Evolutionary conservation across 1,140 invertebrate species (phyloP).

Genomic region (Drosophila aff.): DNA sequence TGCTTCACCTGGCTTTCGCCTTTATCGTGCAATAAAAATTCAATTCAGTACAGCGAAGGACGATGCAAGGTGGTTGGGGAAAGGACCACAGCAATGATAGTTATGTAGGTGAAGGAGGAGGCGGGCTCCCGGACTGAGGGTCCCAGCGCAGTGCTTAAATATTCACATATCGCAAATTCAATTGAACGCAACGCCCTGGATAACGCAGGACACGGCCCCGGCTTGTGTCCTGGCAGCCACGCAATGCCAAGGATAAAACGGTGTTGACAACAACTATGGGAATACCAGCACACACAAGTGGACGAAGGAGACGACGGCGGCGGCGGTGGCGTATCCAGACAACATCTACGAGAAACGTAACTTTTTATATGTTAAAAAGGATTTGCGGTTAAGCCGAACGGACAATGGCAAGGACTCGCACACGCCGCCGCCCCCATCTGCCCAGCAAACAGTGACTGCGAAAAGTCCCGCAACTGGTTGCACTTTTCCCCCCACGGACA

Average conservation of each 20-base stretch:
- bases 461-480: constrained; percentile 68
- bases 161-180: constrained; percentile 84
- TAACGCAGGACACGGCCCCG: constrained; percentile 61
- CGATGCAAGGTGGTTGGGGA: not conserved
- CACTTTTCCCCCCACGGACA: constrained; percentile 39
- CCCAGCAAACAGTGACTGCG: constrained; percentile 18
- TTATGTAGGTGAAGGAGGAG: constrained; percentile 57
- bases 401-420: constrained; percentile 64
- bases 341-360: constrained; percentile 67
- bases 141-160: constrained; percentile 81
- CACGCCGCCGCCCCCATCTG: not conserved
- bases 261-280: constrained; percentile 83
- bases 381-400: constrained; percentile 81
- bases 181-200: constrained; percentile 76
- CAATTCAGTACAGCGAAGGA: constrained; percentile 60
- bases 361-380: constrained; percentile 84
- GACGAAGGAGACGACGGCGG: not conserved
- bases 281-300: constrained; percentile 43
- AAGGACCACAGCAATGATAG: constrained; percentile 69
- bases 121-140: constrained; percentile 19
- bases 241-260: constrained; percentile 77
- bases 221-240: constrained; percentile 44
- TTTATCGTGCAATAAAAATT: constrained; percentile 82
- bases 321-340: constrained; percentile 3
- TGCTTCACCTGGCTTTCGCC: constrained; percentile 53